Evolutionary conservation across 2,888 invertebrate species (phyloP).

Genomic region (Xylota segnis): DNA sequence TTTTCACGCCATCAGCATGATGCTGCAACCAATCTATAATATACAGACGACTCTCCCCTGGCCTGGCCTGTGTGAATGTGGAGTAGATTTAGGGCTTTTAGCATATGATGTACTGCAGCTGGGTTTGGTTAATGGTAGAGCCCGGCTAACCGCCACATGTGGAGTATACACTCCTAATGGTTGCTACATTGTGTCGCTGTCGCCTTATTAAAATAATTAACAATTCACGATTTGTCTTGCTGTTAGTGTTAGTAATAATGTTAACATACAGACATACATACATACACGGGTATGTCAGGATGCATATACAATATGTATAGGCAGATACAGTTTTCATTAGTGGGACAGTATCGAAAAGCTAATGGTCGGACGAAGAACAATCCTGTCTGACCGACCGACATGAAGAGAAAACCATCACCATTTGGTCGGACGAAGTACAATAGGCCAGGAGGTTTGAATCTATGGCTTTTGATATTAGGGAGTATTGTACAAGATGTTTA

Average conservation of each 20-base stretch:
- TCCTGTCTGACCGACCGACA: neutral
- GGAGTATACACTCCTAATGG: constrained; percentile 10
- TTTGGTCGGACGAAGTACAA: constrained; percentile 33
- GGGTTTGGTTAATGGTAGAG: constrained; percentile 64
- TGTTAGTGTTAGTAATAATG: constrained; percentile 21
- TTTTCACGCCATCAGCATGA: constrained; percentile 75
- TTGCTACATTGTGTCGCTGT: constrained; percentile 59
- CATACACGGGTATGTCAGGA: too few relatives aligned
- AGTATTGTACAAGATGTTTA: constrained; percentile 38
- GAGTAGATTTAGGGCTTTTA: constrained; percentile 70
- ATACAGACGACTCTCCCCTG: constrained; percentile 14
- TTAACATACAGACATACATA: constrained; percentile 21
- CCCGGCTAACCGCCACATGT: constrained; percentile 59
- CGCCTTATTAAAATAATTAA: constrained; percentile 74
- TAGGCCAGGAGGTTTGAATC: constrained; percentile 24
- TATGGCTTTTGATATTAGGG: constrained; percentile 42
- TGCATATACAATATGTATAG: neutral
- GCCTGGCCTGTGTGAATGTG: constrained; percentile 15
- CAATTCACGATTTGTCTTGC: constrained; percentile 69
- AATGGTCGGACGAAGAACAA: neutral
- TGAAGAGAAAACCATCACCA: neutral
- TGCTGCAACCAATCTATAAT: constrained; percentile 69
- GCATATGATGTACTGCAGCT: constrained; percentile 71
- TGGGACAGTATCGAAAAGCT: neutral
- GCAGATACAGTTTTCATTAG: constrained; percentile 38